Percentiles rank a stretch among this genome's conserved stretches.
Conservation (phyloP, 2,797 vertebrate genomes). For the Margarornis squamiger region DNA sequence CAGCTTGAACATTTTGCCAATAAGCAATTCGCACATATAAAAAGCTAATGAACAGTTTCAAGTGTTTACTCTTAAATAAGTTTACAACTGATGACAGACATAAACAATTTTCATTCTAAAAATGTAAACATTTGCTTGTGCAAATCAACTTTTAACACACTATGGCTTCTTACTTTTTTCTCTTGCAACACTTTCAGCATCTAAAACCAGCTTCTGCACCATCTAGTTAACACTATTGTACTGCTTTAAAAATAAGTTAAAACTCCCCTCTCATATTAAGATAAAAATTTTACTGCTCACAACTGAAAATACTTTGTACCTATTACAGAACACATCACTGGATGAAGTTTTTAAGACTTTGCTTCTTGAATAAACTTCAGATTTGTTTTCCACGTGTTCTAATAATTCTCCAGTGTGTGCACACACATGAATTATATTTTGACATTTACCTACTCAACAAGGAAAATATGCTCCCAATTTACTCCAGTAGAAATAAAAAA, state of each 20-base stretch:
- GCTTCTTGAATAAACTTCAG: not conserved
- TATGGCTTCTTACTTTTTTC: constrained; percentile 65
- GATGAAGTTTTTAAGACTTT: not conserved
- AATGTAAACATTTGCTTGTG: constrained; percentile 65
- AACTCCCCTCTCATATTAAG: not conserved
- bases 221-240: constrained; percentile 7
- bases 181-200: constrained; percentile 13
- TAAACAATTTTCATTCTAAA: constrained; percentile 32
- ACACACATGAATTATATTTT: not conserved
- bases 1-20: constrained; percentile 14
- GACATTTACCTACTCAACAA: not conserved
- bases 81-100: constrained; percentile 45
- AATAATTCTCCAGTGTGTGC: not conserved
- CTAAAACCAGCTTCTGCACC: not conserved
- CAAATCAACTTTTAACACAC: constrained; percentile 66
- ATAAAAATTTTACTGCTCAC: not conserved
- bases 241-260: constrained; percentile 45
- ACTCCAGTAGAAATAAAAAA: not conserved
- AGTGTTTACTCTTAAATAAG: constrained; percentile 69
- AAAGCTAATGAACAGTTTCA: constrained; percentile 54
- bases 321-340: not conserved
- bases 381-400: not conserved
- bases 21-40: constrained; percentile 1
- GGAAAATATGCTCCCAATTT: not conserved
- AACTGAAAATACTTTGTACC: constrained; percentile 21